Evolutionary conservation across 2,888 invertebrate species (phyloP).

Genomic region (Ypsolopha scabrella): DNA sequence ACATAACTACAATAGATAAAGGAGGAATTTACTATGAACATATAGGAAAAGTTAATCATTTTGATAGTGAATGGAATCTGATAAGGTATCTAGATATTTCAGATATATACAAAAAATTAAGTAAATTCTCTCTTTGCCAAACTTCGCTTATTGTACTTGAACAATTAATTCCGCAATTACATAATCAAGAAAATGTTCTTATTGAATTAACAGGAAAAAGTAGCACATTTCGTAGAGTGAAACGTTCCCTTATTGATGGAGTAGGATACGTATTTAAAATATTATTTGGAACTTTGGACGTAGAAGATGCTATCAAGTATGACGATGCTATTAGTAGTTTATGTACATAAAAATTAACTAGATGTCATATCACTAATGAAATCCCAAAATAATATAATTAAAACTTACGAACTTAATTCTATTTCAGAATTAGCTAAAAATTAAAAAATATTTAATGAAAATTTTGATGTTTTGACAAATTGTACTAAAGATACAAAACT

Average conservation of each 20-base stretch:
- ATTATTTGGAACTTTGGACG: constrained; percentile 14
- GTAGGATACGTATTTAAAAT: constrained; percentile 14
- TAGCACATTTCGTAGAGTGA: constrained; percentile 6
- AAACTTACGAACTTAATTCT: too few relatives aligned
- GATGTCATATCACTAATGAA: too few relatives aligned
- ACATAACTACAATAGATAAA: constrained; percentile 10
- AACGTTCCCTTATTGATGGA: constrained; percentile 13
- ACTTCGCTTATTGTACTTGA: too few relatives aligned
- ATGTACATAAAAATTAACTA: too few relatives aligned
- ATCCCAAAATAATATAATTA: too few relatives aligned
- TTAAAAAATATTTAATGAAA: too few relatives aligned
- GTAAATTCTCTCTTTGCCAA: too few relatives aligned
- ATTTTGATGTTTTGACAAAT: too few relatives aligned
- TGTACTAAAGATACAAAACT: constrained; percentile 6
- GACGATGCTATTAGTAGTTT: constrained; percentile 13
- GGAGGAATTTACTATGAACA: constrained; percentile 12
- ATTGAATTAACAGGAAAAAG: constrained; percentile 11
- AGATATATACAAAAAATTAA: too few relatives aligned
- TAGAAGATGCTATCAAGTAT: constrained; percentile 11
- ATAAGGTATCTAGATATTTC: constrained; percentile 7
- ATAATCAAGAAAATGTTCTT: constrained; percentile 10
- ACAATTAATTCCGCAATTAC: constrained; percentile 5
- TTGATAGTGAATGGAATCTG: constrained; percentile 14
- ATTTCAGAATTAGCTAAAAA: too few relatives aligned
- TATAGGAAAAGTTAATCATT: constrained; percentile 14